These are phyloP conservation scores for Benitochromis conjunctus DNA, from an alignment of 2,113 vertebrate species.

Conservation along the genomic window DNA sequence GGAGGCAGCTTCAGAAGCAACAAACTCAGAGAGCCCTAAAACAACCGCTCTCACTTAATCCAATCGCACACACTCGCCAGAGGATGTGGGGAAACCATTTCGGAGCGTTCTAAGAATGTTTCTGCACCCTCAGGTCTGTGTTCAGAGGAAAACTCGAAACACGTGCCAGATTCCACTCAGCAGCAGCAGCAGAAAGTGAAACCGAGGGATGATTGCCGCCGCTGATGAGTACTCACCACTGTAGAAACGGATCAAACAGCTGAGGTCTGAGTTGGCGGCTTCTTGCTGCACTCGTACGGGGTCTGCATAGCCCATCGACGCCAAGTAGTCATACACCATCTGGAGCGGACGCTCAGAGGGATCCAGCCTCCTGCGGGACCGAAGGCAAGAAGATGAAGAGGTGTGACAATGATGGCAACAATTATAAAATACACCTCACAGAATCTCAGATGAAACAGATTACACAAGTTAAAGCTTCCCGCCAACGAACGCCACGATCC, in stretches of 20 bases:
- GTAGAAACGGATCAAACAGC: constrained; percentile 96
- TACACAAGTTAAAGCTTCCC: neutral
- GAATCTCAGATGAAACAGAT: neutral
- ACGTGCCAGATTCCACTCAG: neutral
- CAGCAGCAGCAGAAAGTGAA: neutral
- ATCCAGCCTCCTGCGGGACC: constrained; percentile 82
- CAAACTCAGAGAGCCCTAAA: neutral
- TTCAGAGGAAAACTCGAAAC: neutral
- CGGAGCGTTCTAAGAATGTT: neutral
- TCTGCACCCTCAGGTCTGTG: neutral
- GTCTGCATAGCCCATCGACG: constrained; percentile 84
- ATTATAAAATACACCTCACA: neutral
- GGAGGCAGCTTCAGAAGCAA: neutral
- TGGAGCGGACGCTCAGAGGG: constrained; percentile 85
- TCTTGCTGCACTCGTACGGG: constrained; percentile 88
- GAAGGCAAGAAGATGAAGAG: neutral
- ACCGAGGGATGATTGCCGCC: neutral
- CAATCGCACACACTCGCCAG: neutral
- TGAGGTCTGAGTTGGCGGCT: constrained; percentile 89
- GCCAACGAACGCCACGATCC: fast-evolving
- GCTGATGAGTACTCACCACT: constrained; percentile 79
- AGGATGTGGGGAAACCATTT: neutral
- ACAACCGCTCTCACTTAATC: neutral
- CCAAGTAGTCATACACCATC: constrained; percentile 91
- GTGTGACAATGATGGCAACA: neutral